Base-by-base conservation (phyloP, 2,797 vertebrate species). In the Betta splendens region DNA sequence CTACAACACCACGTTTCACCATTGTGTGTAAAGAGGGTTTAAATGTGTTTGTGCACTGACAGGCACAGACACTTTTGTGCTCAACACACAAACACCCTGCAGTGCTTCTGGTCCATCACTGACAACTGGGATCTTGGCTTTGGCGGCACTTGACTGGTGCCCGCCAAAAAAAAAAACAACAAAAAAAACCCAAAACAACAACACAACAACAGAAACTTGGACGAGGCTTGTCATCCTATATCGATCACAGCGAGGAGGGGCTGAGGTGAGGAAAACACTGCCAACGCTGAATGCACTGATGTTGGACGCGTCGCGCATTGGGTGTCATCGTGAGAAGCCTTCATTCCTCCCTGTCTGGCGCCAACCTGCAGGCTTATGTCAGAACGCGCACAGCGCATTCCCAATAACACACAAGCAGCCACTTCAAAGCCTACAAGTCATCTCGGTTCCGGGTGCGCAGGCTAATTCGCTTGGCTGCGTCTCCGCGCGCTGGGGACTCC, bases 311-410 rank as follows among this genome's bases (percentile, higher is more conserved):
- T 72, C 59, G 48, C 26, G 55, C 75, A 85, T 80, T 39, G 82
- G 79, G 81, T 84, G 81, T 83, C 72, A 54, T n/a, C 46, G 65
- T 63, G 52, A 85, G 79, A 83, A 71, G 67, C 70, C 61, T 84
- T 72, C 12, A 55, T 80, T 72, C 64, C 58, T 55, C 20, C 13
- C 56, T 26, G 43, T 69, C 47, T 54, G 56, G 49, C 23, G 57
- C 37, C 66, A 72, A 74, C 75, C 71, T 54, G 51, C 60, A 69
- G 65, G 75, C 55, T 35, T 49, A 64, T 72, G 68, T 72, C 69
- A 66, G 47, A 71, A 64, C 43, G 37, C 42, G 58, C 72, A 42
- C 69, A 69, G 13, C 9, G 7, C 36, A 60, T 21, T 32, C 40
- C 28, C 38, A 56, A n/a, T n/a, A n/a, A 50, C 7, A 40, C 9